Percentiles rank a stretch among this genome's conserved stretches.
Evolutionary conservation across 2,797 vertebrate genomes (phyloP).

Genomic region (Myripristis jacobus): DNA sequence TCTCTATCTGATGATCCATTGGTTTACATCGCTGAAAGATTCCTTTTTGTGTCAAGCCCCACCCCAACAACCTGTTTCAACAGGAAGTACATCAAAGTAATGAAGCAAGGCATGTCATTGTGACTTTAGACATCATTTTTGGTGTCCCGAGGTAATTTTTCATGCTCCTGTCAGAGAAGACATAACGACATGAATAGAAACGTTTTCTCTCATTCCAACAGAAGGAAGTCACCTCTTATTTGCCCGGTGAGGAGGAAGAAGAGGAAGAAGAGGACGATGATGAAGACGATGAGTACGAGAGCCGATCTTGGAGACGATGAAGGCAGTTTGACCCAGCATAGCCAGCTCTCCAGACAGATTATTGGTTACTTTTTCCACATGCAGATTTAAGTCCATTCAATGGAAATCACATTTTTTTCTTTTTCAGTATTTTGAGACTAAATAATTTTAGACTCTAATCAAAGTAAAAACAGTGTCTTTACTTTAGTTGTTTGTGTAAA

Average conservation of each 20-base stretch:
- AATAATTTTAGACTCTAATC: conserved; percentile 70
- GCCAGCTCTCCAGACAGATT: conserved; percentile 41
- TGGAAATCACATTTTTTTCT: conserved; percentile 52
- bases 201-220: conserved; percentile 57
- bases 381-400: conserved; percentile 46
- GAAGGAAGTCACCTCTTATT: conserved; percentile 90
- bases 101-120: no score
- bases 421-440: conserved; percentile 80
- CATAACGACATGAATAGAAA: neutral
- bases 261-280: conserved; percentile 91
- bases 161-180: neutral
- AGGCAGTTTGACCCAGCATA: conserved; percentile 41
- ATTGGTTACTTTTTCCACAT: conserved; percentile 48
- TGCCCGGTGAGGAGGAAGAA: conserved; percentile 93
- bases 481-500: conserved; percentile 58
- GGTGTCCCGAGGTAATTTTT: no score
- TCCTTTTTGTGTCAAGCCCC: no score
- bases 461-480: conserved; percentile 52
- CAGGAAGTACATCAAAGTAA: no score
- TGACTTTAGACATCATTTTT: no score
- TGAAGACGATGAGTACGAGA: conserved; percentile 94
- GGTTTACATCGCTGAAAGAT: no score
- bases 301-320: conserved; percentile 98
- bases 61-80: no score
- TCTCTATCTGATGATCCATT: no score